Conservation (phyloP, 1,140 invertebrate species). For the Mamestra configurata region DNA sequence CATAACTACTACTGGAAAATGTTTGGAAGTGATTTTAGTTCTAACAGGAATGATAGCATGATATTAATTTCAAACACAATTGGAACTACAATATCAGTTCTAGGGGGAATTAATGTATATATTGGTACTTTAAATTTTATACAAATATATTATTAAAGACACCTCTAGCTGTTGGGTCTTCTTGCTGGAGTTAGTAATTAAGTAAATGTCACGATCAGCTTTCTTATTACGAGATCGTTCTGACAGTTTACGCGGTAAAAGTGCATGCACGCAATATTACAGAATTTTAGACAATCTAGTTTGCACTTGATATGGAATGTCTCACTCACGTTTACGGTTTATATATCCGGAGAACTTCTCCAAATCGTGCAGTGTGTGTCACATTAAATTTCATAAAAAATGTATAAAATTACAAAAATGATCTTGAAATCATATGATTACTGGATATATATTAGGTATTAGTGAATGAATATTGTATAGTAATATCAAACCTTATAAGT, state of each 20-base stretch:
- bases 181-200: not conserved
- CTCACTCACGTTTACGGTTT: slow-evolving; percentile 81
- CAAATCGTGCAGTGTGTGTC: slow-evolving; percentile 78
- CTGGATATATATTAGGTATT: slow-evolving; percentile 68
- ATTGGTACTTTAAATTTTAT: slow-evolving; percentile 7
- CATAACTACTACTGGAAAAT: slow-evolving; percentile 27
- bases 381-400: slow-evolving; percentile 84
- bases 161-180: slow-evolving; percentile 2
- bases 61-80: not conserved
- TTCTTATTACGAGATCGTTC: slow-evolving; percentile 25
- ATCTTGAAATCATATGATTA: slow-evolving; percentile 78
- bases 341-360: slow-evolving; percentile 66
- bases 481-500: slow-evolving; percentile 82
- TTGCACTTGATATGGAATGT: slow-evolving; percentile 85
- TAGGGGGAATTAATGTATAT: slow-evolving; percentile 1
- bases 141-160: not conserved
- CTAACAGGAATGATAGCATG: not conserved
- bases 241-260: slow-evolving; percentile 24
- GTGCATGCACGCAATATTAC: slow-evolving; percentile 40
- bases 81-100: slow-evolving; percentile 24
- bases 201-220: not conserved
- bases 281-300: slow-evolving; percentile 54
- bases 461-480: slow-evolving; percentile 80
- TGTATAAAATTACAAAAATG: slow-evolving; percentile 88
- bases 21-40: slow-evolving; percentile 2